phyloP scores from a whole-genome alignment of 1,140 invertebrate genomes.

The Bombus fervidus region DNA sequence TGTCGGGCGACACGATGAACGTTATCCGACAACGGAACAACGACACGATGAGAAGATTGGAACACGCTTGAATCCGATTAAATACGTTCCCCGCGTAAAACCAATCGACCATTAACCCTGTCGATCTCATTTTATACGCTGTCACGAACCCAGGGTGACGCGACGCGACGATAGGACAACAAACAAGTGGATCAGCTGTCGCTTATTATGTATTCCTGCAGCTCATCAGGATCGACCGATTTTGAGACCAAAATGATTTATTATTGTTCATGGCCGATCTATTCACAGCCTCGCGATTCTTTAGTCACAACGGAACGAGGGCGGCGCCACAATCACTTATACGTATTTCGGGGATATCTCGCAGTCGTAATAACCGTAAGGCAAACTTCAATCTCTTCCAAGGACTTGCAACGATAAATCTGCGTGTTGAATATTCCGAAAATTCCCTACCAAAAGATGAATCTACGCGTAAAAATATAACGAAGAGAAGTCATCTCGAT shows the following conservation, averaged over 20 bases:
- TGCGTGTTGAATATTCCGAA: not conserved
- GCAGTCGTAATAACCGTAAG: not conserved
- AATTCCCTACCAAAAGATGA: not conserved
- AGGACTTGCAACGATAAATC: not conserved
- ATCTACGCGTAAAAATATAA: not conserved
- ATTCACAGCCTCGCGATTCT: not conserved
- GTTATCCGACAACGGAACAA: not conserved
- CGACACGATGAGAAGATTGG: not conserved
- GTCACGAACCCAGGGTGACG: conserved; percentile 31
- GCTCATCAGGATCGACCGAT: not conserved
- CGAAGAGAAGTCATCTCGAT: not conserved
- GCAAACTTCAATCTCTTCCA: not conserved
- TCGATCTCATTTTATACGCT: conserved; percentile 54
- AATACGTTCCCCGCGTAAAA: conserved; percentile 1
- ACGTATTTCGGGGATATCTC: conserved; percentile 1
- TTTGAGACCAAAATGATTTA: conserved; percentile 14
- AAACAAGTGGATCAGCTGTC: conserved; percentile 17
- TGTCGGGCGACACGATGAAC: too few relatives aligned
- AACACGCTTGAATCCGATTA: conserved; percentile 38
- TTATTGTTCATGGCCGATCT: conserved; percentile 26
- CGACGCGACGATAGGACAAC: conserved; percentile 44
- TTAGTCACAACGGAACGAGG: conserved; percentile 5
- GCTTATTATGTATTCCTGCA: conserved; percentile 6
- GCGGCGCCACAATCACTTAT: conserved; percentile 2
- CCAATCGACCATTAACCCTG: conserved; percentile 55